A percentile compares a stretch with the other conserved stretches of the same genome.
phyloP scores from a whole-genome alignment of 2,888 invertebrate genomes.

The Pyrrhosoma nymphula region DNA sequence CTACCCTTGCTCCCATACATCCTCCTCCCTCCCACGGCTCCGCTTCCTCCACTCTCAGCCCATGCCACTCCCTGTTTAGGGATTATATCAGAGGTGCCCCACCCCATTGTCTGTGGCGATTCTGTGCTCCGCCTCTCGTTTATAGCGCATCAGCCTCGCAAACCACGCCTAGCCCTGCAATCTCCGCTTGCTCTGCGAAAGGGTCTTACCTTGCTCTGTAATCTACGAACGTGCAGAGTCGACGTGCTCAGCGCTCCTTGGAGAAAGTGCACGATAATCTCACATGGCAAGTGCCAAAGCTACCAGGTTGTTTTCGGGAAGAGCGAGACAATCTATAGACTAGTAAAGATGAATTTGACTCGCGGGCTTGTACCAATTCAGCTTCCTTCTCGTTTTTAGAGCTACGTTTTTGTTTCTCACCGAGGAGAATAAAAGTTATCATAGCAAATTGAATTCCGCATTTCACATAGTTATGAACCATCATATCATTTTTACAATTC shows the following conservation, averaged over 20 bases:
- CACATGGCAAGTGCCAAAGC: neutral
- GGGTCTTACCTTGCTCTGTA: neutral
- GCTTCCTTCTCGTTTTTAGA: too few relatives aligned
- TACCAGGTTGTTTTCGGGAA: neutral
- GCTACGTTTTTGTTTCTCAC: too few relatives aligned
- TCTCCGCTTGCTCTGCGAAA: neutral
- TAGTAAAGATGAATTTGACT: too few relatives aligned
- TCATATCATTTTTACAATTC: too few relatives aligned
- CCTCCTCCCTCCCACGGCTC: neutral
- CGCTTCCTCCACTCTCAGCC: neutral
- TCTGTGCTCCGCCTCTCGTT: neutral
- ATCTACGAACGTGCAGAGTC: neutral
- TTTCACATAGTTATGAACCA: too few relatives aligned
- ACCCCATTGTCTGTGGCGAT: neutral
- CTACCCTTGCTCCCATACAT: neutral
- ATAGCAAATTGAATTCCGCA: too few relatives aligned
- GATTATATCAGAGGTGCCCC: neutral
- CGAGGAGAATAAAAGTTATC: too few relatives aligned
- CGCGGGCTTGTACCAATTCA: too few relatives aligned
- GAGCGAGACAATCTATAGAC: too few relatives aligned
- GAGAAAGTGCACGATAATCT: neutral
- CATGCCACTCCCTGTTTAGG: slow-evolving; percentile 43
- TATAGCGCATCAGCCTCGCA: neutral
- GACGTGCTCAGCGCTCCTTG: neutral
- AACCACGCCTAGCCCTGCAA: neutral